Percentiles rank a stretch among this genome's conserved stretches.
Evolutionary conservation across 2,113 vertebrate species (phyloP).

Genomic region (Tupaia chinensis): DNA sequence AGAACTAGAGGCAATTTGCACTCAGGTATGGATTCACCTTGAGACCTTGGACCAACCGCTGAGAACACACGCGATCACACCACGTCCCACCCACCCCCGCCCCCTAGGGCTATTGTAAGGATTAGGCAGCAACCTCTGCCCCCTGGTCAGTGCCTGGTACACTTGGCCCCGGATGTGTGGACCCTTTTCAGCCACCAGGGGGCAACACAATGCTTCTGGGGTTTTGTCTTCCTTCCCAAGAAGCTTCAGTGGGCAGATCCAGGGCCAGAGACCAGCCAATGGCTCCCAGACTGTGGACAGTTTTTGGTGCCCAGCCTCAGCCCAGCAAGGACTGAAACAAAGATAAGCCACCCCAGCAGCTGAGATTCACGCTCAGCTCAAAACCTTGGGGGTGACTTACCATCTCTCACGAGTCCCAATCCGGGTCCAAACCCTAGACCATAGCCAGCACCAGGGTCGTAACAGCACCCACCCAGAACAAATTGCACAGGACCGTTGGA

Average conservation of each 20-base stretch:
- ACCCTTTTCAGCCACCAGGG: neutral
- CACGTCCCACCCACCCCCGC: too few species aligned
- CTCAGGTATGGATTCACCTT: neutral
- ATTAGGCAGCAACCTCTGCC: neutral
- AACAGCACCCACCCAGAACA: slow-evolving; percentile 23
- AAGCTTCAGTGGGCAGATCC: neutral
- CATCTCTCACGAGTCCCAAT: neutral
- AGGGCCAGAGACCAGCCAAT: neutral
- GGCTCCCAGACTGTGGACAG: neutral
- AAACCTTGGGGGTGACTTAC: neutral
- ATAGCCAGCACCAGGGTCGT: neutral
- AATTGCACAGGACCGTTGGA: slow-evolving; percentile 76
- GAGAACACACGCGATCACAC: too few species aligned
- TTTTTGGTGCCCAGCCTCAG: neutral
- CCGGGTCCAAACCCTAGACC: neutral
- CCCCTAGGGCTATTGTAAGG: neutral
- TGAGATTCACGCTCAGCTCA: neutral
- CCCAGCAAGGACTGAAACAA: neutral
- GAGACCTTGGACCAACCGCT: neutral
- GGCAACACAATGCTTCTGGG: neutral
- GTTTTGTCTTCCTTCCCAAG: neutral
- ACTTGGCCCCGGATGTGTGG: neutral
- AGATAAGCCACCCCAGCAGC: neutral
- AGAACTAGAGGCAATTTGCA: neutral
- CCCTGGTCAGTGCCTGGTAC: neutral